These are phyloP conservation scores for Plebejus melissa DNA, from an alignment of 2,888 invertebrate genomes.

Conservation along the genomic window DNA sequence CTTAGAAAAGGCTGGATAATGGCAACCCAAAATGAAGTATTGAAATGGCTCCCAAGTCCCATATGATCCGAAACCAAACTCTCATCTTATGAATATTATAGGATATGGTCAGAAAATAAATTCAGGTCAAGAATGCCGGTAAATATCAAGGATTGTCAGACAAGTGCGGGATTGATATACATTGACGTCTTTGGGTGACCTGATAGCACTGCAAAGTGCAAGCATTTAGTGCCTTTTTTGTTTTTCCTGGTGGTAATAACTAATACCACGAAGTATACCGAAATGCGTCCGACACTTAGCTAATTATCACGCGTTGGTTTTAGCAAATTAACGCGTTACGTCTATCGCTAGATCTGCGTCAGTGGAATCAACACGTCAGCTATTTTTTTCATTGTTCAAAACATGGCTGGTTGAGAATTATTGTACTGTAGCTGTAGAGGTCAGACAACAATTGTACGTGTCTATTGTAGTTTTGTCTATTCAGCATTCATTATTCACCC, in stretches of 20 bases:
- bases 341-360: constrained; percentile 24
- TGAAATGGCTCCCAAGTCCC: not conserved
- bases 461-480: constrained; percentile 19
- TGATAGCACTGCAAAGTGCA: not conserved
- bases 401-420: constrained; percentile 16
- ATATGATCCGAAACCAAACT: not conserved
- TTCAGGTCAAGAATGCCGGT: not conserved
- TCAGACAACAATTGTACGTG: constrained; percentile 22
- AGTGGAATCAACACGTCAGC: constrained; percentile 15
- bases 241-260: not conserved
- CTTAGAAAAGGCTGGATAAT: not conserved
- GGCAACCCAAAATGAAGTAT: not conserved
- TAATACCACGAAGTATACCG: not conserved
- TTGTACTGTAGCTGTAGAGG: constrained; percentile 16
- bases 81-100: not conserved
- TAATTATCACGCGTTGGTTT: constrained; percentile 9
- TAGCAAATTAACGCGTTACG: constrained; percentile 11
- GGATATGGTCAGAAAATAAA: not conserved
- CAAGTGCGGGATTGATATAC: not conserved
- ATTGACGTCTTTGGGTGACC: not conserved
- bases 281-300: not conserved
- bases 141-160: not conserved
- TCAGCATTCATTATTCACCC: not conserved
- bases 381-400: constrained; percentile 21
- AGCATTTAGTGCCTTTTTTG: not conserved